A percentile compares a stretch with the other conserved stretches of the same genome.
Evolutionary conservation across 2,797 vertebrate genomes (phyloP).

Genomic region (Acestrorhynchus altus): DNA sequence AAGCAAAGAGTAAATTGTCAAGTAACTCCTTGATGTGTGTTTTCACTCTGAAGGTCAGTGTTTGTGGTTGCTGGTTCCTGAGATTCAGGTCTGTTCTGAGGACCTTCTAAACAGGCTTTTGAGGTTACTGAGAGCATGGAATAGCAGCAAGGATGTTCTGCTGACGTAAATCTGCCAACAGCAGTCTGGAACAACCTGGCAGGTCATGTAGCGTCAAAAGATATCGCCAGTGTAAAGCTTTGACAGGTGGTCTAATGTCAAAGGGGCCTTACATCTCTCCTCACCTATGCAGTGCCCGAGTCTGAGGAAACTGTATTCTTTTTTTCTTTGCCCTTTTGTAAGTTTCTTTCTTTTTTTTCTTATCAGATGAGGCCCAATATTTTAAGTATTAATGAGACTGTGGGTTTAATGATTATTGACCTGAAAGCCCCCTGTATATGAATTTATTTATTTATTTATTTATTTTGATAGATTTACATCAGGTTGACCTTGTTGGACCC

Average conservation of each 20-base stretch:
- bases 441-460: slow-evolving; percentile 10
- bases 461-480: background rate
- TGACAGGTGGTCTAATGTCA: background rate
- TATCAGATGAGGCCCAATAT: background rate
- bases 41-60: too few relatives aligned
- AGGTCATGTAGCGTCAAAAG: background rate
- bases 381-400: background rate
- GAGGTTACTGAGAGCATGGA: too few relatives aligned
- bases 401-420: background rate
- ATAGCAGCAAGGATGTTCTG: too few relatives aligned
- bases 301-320: background rate
- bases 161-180: too few relatives aligned
- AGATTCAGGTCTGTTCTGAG: too few relatives aligned
- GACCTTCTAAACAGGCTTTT: too few relatives aligned
- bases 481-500: background rate
- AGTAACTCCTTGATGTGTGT: too few relatives aligned
- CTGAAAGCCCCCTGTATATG: background rate
- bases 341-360: background rate
- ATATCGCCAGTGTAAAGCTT: background rate
- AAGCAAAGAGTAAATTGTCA: background rate
- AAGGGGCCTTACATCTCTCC: background rate
- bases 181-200: too few relatives aligned
- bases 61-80: too few relatives aligned
- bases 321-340: background rate
- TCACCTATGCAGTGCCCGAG: background rate